Evolutionary conservation across 2,113 vertebrate genomes (phyloP).

Genomic region (Bolborhynchus lineola): DNA sequence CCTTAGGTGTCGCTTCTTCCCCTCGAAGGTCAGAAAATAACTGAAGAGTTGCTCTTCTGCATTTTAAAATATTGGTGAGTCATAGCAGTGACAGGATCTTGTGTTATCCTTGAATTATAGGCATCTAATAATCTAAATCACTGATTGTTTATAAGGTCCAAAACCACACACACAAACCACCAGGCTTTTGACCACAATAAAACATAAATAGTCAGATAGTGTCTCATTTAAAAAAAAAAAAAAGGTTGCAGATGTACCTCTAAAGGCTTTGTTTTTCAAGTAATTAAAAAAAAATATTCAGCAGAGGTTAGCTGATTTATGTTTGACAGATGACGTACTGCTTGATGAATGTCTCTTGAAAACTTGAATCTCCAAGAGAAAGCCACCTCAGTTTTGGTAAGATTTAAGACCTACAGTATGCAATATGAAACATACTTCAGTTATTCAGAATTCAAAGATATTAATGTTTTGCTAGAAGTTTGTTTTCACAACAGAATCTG

Average conservation of each 20-base stretch:
- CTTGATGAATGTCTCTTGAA: not conserved
- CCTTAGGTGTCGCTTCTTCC: constrained; percentile 73
- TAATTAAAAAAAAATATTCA: not conserved
- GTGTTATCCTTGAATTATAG: not conserved
- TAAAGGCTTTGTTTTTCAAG: not conserved
- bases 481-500: not conserved
- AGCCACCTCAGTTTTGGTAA: not conserved
- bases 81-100: not conserved
- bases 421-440: not conserved
- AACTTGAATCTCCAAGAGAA: not conserved
- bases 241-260: not conserved
- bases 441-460: not conserved
- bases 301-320: constrained; percentile 24
- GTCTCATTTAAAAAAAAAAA: not conserved
- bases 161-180: constrained; percentile 16
- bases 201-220: not conserved
- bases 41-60: constrained; percentile 31
- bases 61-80: constrained; percentile 36
- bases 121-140: not conserved
- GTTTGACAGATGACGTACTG: not conserved
- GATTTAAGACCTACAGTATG: not conserved
- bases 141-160: constrained; percentile 35
- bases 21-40: constrained; percentile 44
- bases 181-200: constrained; percentile 22
- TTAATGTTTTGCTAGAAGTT: not conserved